phyloP scores from a whole-genome alignment of 2,797 vertebrate species.

The Epinephelus malabaricus region DNA sequence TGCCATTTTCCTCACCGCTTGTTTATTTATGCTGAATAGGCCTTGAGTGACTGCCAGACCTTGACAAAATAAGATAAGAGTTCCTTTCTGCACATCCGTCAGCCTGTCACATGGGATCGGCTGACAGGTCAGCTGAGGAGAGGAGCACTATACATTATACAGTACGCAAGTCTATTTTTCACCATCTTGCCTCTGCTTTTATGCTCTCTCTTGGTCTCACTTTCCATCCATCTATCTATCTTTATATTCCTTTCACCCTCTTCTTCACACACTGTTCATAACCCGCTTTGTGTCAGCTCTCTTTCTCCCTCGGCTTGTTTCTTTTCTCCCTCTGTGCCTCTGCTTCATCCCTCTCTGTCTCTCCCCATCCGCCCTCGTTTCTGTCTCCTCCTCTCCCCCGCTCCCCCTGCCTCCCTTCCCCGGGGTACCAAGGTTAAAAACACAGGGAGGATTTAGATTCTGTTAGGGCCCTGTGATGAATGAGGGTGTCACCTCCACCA shows the following conservation, averaged over 20 bases:
- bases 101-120: conserved; percentile 79
- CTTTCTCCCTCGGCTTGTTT: conserved; percentile 23
- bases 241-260: conserved; percentile 42
- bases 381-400: conserved; percentile 26
- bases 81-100: conserved; percentile 84
- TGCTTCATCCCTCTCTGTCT: conserved; percentile 51
- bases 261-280: conserved; percentile 43
- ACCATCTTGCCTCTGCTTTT: conserved; percentile 33
- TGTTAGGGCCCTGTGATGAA: conserved; percentile 79
- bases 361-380: conserved; percentile 30
- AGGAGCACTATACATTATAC: conserved; percentile 61
- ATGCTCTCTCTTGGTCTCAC: conserved; percentile 34
- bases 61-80: conserved; percentile 89
- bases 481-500: conserved; percentile 78
- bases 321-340: conserved; percentile 35
- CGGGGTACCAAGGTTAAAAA: conserved; percentile 85
- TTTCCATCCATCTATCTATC: conserved; percentile 59
- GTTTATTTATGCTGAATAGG: conserved; percentile 87
- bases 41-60: conserved; percentile 87
- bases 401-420: conserved; percentile 38
- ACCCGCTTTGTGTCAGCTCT: conserved; percentile 46
- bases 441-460: conserved; percentile 81
- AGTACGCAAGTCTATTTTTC: conserved; percentile 58
- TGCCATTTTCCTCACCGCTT: conserved; percentile 77
- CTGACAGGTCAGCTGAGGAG: conserved; percentile 73